Evolutionary conservation across 1,140 invertebrate species (phyloP).

Genomic region (Camponotus vicinus): DNA sequence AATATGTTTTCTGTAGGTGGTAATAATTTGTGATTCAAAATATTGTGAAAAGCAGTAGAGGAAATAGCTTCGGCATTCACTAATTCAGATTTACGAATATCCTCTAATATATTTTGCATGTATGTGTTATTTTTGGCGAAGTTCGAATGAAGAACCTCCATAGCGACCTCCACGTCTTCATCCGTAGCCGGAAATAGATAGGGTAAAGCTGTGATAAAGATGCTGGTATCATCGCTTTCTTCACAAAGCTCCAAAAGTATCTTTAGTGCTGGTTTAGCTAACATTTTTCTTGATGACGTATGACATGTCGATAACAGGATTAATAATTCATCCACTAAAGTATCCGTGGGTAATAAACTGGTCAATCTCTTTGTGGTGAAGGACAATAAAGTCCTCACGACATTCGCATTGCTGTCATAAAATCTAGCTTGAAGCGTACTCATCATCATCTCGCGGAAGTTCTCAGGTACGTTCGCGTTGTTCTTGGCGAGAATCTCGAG

Average conservation of each 20-base stretch:
- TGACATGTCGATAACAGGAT: slow-evolving; percentile 80
- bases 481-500: slow-evolving; percentile 81
- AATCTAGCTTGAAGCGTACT: slow-evolving; percentile 79
- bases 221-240: slow-evolving; percentile 77
- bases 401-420: slow-evolving; percentile 78
- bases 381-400: slow-evolving; percentile 77
- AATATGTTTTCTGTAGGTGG: slow-evolving; percentile 79
- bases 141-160: slow-evolving; percentile 85
- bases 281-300: slow-evolving; percentile 61
- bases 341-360: slow-evolving; percentile 73
- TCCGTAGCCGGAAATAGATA: slow-evolving; percentile 87
- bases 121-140: slow-evolving; percentile 85
- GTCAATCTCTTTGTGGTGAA: slow-evolving; percentile 77
- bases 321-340: slow-evolving; percentile 80
- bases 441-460: slow-evolving; percentile 76
- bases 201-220: slow-evolving; percentile 86
- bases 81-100: slow-evolving; percentile 76
- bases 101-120: slow-evolving; percentile 80
- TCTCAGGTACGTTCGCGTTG: slow-evolving; percentile 73
- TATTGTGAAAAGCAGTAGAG: slow-evolving; percentile 80
- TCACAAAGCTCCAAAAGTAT: slow-evolving; percentile 80
- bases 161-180: slow-evolving; percentile 84
- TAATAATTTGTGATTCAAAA: slow-evolving; percentile 79
- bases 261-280: slow-evolving; percentile 80
- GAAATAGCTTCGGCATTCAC: slow-evolving; percentile 76